Conservation (phyloP, 2,797 vertebrate species). For the Danio choprae region DNA sequence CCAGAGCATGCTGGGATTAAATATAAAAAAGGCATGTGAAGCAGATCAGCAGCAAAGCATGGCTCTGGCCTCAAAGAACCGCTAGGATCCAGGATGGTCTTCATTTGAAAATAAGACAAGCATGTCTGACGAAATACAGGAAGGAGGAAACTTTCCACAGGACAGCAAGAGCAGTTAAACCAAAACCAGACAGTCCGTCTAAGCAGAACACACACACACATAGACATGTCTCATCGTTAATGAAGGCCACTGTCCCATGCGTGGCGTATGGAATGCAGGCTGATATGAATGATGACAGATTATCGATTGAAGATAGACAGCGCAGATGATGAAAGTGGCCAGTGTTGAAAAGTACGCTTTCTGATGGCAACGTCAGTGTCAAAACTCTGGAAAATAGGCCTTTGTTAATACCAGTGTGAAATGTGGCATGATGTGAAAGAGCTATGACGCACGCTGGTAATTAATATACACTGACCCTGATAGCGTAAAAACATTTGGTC, state of each 20-base stretch:
- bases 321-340: slow-evolving; percentile 71
- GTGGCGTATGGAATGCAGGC: slow-evolving; percentile 59
- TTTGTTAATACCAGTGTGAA: slow-evolving; percentile 52
- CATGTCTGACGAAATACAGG: slow-evolving; percentile 15
- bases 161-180: slow-evolving; percentile 31
- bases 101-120: slow-evolving; percentile 36
- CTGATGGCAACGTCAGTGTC: slow-evolving; percentile 3
- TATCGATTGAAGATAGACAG: slow-evolving; percentile 77
- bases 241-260: slow-evolving; percentile 51
- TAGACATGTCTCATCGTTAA: slow-evolving; percentile 47
- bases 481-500: not conserved
- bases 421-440: slow-evolving; percentile 41
- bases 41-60: not conserved
- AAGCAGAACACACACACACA: not conserved
- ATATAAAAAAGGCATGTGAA: slow-evolving; percentile 29
- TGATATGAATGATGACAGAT: slow-evolving; percentile 76
- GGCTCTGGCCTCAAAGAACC: slow-evolving; percentile 14
- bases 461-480: slow-evolving; percentile 20
- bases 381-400: slow-evolving; percentile 40
- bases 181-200: slow-evolving; percentile 20
- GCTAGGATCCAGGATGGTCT: slow-evolving; percentile 11
- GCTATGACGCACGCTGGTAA: slow-evolving; percentile 30
- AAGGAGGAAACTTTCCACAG: slow-evolving; percentile 15
- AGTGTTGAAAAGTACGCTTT: slow-evolving; percentile 70
- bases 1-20: slow-evolving; percentile 20